Conservation (phyloP, 2,888 invertebrate genomes). For the Drosophila sordidula region DNA sequence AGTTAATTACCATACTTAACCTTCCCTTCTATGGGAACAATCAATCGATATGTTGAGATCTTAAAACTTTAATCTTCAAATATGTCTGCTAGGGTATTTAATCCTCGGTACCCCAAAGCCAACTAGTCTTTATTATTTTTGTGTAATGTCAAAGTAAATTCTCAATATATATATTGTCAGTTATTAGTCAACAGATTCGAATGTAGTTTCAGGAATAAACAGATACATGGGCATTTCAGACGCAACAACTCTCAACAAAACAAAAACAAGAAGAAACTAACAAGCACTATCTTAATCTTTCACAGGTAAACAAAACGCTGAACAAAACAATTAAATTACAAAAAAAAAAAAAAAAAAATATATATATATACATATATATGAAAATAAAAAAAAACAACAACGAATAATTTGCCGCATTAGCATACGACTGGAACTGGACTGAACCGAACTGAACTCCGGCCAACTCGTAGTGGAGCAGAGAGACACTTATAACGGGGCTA, state of each 20-base stretch:
- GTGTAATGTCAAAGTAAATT: neutral
- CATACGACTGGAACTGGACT: conserved; percentile 3
- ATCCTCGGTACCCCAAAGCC: neutral
- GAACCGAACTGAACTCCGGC: conserved; percentile 15
- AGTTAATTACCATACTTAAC: too few relatives aligned
- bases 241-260: conserved; percentile 5
- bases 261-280: conserved; percentile 2
- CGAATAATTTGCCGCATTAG: conserved; percentile 16
- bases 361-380: too few relatives aligned
- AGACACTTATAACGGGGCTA: conserved; percentile 8
- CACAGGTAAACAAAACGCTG: conserved; percentile 41
- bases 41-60: too few relatives aligned
- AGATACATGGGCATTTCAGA: neutral
- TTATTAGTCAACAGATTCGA: conserved; percentile 6
- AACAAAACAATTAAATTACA: conserved; percentile 4
- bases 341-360: neutral
- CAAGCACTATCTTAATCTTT: conserved; percentile 19
- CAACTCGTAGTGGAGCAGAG: conserved; percentile 17
- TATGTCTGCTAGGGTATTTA: neutral
- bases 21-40: too few relatives aligned
- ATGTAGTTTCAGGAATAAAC: neutral
- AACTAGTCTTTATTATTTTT: neutral
- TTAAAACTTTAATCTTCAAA: too few relatives aligned
- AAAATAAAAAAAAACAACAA: conserved; percentile 1
- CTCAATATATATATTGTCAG: neutral